Evolutionary conservation across 2,797 vertebrate species (phyloP).

Genomic region (Enteromius thamalakanensis): DNA sequence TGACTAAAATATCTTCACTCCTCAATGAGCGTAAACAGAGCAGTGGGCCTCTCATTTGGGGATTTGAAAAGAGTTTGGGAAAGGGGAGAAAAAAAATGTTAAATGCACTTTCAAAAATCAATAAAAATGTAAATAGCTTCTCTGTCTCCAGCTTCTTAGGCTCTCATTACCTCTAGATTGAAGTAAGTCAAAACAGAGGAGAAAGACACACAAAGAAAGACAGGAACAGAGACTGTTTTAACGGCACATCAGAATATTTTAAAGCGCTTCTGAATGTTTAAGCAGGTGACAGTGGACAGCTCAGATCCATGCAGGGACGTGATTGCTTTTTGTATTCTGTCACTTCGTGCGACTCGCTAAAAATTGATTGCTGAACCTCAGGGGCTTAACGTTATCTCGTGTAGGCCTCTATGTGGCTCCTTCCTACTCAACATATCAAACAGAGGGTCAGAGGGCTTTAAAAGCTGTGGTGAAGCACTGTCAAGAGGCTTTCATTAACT

Average conservation of each 20-base stretch:
- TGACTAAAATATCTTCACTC: conserved; percentile 70
- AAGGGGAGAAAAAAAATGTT: conserved; percentile 37
- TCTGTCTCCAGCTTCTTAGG: conserved; percentile 72
- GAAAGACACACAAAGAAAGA: conserved; percentile 27
- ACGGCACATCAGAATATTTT: conserved; percentile 63
- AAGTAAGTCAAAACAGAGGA: conserved; percentile 55
- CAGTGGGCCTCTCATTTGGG: conserved; percentile 9
- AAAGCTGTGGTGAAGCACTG: conserved; percentile 28
- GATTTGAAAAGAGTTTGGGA: conserved; percentile 30
- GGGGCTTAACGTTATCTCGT: conserved; percentile 47
- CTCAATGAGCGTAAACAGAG: conserved; percentile 52
- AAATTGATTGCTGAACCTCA: conserved; percentile 55
- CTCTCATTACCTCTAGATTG: conserved; percentile 51
- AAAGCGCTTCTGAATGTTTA: conserved; percentile 74
- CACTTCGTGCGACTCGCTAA: conserved; percentile 53
- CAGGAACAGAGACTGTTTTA: conserved; percentile 52
- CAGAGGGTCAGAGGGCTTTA: conserved; percentile 40
- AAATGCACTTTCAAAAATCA: conserved; percentile 71
- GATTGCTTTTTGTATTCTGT: conserved; percentile 79
- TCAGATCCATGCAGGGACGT: conserved; percentile 73
- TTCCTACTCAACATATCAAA: conserved; percentile 54
- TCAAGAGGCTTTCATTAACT: conserved; percentile 18
- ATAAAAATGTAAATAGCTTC: conserved; percentile 78
- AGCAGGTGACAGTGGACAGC: conserved; percentile 71
- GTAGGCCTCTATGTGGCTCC: conserved; percentile 27